phyloP scores from a whole-genome alignment of 2,888 invertebrate species.

The Gnatocerus cornutus region DNA sequence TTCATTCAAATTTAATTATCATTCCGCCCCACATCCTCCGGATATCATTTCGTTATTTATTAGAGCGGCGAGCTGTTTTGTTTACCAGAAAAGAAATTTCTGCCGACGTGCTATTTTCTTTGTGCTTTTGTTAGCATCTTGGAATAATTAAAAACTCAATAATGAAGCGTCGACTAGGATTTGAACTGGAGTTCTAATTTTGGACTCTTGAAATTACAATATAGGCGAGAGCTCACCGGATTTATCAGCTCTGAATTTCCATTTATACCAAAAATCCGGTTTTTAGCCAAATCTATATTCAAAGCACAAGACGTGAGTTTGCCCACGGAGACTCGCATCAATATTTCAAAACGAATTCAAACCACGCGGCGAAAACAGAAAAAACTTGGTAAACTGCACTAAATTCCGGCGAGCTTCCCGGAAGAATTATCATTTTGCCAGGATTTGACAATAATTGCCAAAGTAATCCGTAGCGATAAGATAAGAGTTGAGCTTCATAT shows the following conservation, averaged over 20 bases:
- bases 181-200: conserved; percentile 27
- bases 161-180: conserved; percentile 18
- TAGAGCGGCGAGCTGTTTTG: conserved; percentile 6
- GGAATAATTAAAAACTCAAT: conserved; percentile 30
- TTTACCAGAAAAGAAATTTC: conserved; percentile 7
- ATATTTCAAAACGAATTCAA: conserved; percentile 44
- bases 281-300: conserved; percentile 36
- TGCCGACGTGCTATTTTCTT: conserved; percentile 13
- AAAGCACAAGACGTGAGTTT: conserved; percentile 34
- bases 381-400: conserved; percentile 44
- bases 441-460: conserved; percentile 10
- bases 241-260: conserved; percentile 14
- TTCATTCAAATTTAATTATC: conserved; percentile 39
- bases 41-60: conserved; percentile 37
- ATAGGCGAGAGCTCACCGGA: conserved; percentile 9
- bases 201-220: conserved; percentile 5
- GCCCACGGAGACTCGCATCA: conserved; percentile 39
- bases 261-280: conserved; percentile 2
- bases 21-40: conserved; percentile 13
- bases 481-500: conserved; percentile 17
- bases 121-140: neutral
- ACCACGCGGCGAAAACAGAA: conserved; percentile 40
- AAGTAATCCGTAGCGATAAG: conserved; percentile 9
- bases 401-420: conserved; percentile 25
- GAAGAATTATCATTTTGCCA: conserved; percentile 34